A percentile compares a stretch with the other conserved stretches of the same genome.
These are phyloP conservation scores for Pyralis farinalis DNA, from an alignment of 2,888 invertebrate genomes.

Conservation along the genomic window DNA sequence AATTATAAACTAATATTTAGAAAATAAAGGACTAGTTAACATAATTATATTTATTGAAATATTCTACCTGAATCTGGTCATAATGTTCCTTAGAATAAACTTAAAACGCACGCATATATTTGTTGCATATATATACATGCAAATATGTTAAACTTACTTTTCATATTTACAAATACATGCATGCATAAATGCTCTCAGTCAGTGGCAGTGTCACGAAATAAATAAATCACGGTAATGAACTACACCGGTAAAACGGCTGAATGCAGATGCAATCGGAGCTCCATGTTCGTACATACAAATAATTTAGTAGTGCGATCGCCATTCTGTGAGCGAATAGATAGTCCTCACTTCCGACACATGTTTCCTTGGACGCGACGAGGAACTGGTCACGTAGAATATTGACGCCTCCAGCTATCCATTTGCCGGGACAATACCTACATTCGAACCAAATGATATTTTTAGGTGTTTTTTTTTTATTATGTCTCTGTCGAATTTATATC, in stretches of 20 bases:
- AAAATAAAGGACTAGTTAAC: no score
- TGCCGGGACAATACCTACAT: conserved; percentile 57
- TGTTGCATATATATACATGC: no score
- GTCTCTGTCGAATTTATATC: not conserved
- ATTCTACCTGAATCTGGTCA: no score
- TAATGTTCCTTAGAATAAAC: no score
- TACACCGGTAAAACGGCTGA: conserved; percentile 15
- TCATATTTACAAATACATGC: no score
- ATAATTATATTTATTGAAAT: no score
- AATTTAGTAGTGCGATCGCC: conserved; percentile 63
- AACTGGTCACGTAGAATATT: conserved; percentile 79
- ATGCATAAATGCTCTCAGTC: no score
- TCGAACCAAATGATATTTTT: conserved; percentile 49
- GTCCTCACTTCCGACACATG: conserved; percentile 78
- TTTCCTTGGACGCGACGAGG: conserved; percentile 68
- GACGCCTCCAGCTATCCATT: conserved; percentile 72
- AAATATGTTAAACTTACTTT: no score
- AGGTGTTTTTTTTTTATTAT: conserved; percentile 31
- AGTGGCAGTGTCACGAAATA: conserved; percentile 12
- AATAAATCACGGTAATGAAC: conserved; percentile 18
- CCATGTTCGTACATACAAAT: conserved; percentile 50
- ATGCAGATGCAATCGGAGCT: conserved; percentile 29
- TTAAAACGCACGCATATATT: no score
- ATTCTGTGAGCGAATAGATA: conserved; percentile 76
- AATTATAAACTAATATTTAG: no score